phyloP scores from a whole-genome alignment of 2,113 vertebrate genomes.

The Hippopotamus amphibius region DNA sequence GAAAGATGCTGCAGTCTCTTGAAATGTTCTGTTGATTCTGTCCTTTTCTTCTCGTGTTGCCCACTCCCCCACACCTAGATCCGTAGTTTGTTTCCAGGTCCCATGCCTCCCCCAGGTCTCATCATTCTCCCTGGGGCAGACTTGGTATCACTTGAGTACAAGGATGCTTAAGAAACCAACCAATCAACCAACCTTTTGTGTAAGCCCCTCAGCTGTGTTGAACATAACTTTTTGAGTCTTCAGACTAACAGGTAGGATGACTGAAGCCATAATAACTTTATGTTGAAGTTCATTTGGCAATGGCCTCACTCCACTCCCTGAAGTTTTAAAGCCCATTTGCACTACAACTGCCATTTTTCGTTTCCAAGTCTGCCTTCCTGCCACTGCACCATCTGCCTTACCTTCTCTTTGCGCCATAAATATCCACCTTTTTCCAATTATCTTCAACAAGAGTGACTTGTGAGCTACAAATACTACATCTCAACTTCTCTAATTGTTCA shows the following conservation, averaged over 20 bases:
- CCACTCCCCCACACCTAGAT: background rate
- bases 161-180: background rate
- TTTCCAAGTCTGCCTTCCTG: background rate
- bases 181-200: background rate
- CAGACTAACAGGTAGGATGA: background rate
- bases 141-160: background rate
- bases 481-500: background rate
- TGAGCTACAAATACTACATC: background rate
- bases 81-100: background rate
- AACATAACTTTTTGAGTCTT: background rate
- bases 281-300: background rate
- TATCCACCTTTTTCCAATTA: background rate
- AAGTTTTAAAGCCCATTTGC: background rate
- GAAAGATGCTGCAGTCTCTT: background rate
- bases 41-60: background rate
- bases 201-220: background rate
- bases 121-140: background rate
- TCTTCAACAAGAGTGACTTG: background rate
- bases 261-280: background rate
- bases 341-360: background rate
- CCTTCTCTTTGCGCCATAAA: background rate
- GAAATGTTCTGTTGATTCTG: background rate
- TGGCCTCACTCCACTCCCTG: background rate
- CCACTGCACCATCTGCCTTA: background rate
- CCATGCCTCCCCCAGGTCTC: background rate